These are phyloP conservation scores for Pachypeltis micranthus DNA, from an alignment of 1,140 invertebrate species.

Conservation along the genomic window DNA sequence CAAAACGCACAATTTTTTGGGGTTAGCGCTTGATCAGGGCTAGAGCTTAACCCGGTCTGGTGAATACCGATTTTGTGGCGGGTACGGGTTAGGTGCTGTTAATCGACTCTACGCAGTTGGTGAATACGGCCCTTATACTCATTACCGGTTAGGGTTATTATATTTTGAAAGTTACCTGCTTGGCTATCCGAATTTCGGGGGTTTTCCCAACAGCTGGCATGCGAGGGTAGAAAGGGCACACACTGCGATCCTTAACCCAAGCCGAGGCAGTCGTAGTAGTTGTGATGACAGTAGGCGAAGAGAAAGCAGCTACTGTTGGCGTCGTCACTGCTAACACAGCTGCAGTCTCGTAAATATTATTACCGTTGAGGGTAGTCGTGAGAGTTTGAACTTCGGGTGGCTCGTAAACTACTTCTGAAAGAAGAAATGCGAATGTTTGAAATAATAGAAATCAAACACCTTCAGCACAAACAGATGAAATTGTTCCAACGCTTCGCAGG, in stretches of 20 bases:
- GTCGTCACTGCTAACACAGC: background rate
- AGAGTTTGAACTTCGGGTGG: constrained; percentile 3
- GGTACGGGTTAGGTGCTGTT: no score
- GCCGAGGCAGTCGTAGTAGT: background rate
- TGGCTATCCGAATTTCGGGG: constrained; percentile 23
- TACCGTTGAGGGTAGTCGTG: constrained; percentile 19
- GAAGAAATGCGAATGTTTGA: no score
- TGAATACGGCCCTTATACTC: background rate
- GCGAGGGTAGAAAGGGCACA: constrained; percentile 31
- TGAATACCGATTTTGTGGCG: no score
- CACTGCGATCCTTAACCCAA: constrained; percentile 24
- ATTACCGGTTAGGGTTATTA: background rate
- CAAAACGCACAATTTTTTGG: no score
- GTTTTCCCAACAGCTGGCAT: constrained; percentile 29
- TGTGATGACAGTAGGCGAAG: background rate
- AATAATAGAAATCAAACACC: no score
- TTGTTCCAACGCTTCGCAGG: no score
- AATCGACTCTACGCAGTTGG: no score
- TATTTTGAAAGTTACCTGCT: constrained; percentile 28
- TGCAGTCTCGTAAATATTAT: constrained; percentile 19
- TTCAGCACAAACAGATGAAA: no score
- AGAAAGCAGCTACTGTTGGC: background rate
- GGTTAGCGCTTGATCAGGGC: no score
- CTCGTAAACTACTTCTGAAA: constrained; percentile 24
- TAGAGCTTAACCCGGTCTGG: no score